phyloP scores from a whole-genome alignment of 2,113 vertebrate genomes.

The Procavia capensis region DNA sequence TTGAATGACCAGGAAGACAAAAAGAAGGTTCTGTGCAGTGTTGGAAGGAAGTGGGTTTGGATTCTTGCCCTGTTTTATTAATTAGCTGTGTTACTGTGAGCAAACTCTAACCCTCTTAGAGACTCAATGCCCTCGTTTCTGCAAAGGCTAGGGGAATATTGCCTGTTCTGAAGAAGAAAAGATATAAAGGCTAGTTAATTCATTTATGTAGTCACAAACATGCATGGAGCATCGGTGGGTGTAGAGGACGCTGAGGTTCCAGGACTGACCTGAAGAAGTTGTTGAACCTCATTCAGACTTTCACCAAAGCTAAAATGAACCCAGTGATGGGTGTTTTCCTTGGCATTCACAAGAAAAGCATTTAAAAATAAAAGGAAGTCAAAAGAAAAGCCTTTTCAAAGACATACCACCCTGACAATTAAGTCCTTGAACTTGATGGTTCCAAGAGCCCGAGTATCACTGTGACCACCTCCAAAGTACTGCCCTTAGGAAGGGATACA shows the following conservation, averaged over 20 bases:
- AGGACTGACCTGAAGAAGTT: neutral
- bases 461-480: too few species aligned
- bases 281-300: neutral
- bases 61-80: neutral
- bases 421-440: too few species aligned
- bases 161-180: conserved; percentile 40
- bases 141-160: neutral
- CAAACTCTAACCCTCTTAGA: conserved; percentile 35
- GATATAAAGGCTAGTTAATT: conserved; percentile 35
- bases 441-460: too few species aligned
- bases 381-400: neutral
- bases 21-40: neutral
- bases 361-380: neutral
- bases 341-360: neutral
- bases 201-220: conserved; percentile 2
- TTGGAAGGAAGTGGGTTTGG: neutral
- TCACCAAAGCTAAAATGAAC: neutral
- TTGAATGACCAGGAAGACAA: neutral
- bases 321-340: neutral
- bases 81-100: neutral
- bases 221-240: neutral
- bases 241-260: neutral
- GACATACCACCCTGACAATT: too few species aligned
- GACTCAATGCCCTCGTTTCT: conserved; percentile 38
- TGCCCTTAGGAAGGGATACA: too few species aligned